Percentiles rank a stretch among this genome's conserved stretches.
phyloP scores from a whole-genome alignment of 2,888 invertebrate genomes.

The Microdon myrmicae region DNA sequence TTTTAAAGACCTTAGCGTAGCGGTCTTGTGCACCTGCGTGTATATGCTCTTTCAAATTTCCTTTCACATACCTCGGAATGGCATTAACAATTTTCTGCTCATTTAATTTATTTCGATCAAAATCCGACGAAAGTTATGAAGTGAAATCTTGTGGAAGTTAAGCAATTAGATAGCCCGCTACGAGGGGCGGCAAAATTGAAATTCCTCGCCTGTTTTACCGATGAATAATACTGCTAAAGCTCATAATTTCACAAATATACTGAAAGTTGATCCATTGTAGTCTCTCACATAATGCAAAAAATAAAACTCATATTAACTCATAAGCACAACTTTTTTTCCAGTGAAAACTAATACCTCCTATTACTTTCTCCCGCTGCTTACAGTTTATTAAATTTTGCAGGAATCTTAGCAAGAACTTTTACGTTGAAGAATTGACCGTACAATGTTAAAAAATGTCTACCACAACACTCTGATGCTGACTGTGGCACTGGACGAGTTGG shows the following conservation, averaged over 20 bases:
- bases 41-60: neutral
- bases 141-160: constrained; percentile 21
- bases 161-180: constrained; percentile 7
- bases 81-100: constrained; percentile 18
- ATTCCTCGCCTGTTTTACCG: no score
- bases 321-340: no score
- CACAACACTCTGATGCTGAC: constrained; percentile 44
- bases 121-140: constrained; percentile 8
- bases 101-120: constrained; percentile 8
- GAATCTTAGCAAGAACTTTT: constrained; percentile 10
- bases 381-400: constrained; percentile 34
- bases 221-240: no score
- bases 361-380: constrained; percentile 28
- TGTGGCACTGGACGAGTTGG: no score
- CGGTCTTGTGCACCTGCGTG: no score
- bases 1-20: no score
- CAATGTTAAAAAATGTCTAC: constrained; percentile 28
- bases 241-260: no score
- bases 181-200: no score
- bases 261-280: no score
- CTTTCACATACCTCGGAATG: neutral
- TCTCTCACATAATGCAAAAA: no score
- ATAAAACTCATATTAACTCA: constrained; percentile 5
- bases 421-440: constrained; percentile 16
- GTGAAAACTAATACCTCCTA: no score